phyloP scores from a whole-genome alignment of 1,140 invertebrate species.

The Drosophila ogumai region DNA sequence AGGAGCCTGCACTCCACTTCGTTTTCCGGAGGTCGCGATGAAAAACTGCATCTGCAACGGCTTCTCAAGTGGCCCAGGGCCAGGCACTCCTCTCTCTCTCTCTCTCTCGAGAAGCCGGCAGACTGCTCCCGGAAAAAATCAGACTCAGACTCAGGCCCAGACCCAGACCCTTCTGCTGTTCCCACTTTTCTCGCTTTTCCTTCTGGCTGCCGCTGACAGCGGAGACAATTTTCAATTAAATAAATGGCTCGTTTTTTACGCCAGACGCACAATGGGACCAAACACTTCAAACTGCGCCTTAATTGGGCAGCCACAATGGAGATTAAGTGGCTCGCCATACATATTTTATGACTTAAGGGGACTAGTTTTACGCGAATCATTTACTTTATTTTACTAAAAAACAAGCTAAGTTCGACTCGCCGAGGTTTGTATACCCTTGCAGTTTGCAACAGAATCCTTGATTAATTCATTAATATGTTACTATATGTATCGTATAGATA shows the following conservation, averaged over 20 bases:
- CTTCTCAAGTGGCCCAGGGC: slow-evolving; percentile 37
- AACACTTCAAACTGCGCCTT: slow-evolving; percentile 20
- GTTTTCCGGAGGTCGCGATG: slow-evolving; percentile 37
- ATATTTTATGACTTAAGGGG: slow-evolving; percentile 3
- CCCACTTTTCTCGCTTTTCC: slow-evolving; percentile 43
- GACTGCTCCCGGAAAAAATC: slow-evolving; percentile 22
- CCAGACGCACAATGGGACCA: slow-evolving; percentile 61
- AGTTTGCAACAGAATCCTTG: too few relatives aligned
- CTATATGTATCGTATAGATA: too few relatives aligned
- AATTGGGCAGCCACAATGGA: slow-evolving; percentile 37
- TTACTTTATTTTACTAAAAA: background rate
- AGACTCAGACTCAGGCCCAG: slow-evolving; percentile 3
- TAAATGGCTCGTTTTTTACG: slow-evolving; percentile 73
- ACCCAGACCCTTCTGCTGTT: slow-evolving; percentile 28
- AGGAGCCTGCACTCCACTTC: slow-evolving; percentile 55
- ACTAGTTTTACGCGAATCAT: slow-evolving; percentile 7
- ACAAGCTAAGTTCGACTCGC: too few relatives aligned
- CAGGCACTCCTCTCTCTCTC: slow-evolving; percentile 14
- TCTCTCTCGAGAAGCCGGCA: slow-evolving; percentile 13
- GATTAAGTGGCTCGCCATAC: slow-evolving; percentile 24
- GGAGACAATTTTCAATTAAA: slow-evolving; percentile 81
- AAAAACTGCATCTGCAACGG: slow-evolving; percentile 67
- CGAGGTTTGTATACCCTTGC: too few relatives aligned
- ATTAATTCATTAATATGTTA: too few relatives aligned
- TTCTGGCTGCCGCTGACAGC: slow-evolving; percentile 67